Conservation (phyloP, 2,888 invertebrate genomes). For the Sipha maydis region DNA sequence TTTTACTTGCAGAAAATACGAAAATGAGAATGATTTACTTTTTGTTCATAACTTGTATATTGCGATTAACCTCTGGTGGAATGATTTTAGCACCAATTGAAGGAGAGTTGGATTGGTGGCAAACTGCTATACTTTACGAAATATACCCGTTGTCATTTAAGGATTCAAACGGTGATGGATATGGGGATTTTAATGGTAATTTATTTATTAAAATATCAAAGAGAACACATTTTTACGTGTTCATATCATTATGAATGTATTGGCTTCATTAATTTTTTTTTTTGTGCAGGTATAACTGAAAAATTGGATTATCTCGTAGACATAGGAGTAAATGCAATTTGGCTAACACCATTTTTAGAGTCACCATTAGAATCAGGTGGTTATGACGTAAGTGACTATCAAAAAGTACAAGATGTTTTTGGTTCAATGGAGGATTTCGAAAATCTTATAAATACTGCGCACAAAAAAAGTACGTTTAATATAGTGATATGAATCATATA, state of each 20-base stretch:
- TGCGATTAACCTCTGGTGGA: neutral
- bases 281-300: constrained; percentile 29
- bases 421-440: constrained; percentile 47
- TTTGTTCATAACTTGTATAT: neutral
- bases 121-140: constrained; percentile 49
- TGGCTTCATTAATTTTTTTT: neutral
- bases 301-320: constrained; percentile 45
- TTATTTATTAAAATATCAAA: neutral
- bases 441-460: constrained; percentile 4
- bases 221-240: neutral
- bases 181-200: constrained; percentile 44
- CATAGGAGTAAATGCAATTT: constrained; percentile 43
- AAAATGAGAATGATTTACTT: constrained; percentile 5
- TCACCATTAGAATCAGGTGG: constrained; percentile 47
- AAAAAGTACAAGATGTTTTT: constrained; percentile 4
- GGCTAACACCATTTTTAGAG: constrained; percentile 48
- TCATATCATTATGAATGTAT: neutral
- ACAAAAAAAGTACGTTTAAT: constrained; percentile 33
- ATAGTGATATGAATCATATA: neutral
- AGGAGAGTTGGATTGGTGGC: constrained; percentile 46
- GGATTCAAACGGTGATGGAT: constrained; percentile 41
- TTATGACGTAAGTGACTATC: constrained; percentile 35
- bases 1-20: neutral
- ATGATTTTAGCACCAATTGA: neutral
- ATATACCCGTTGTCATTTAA: constrained; percentile 47